Base-by-base conservation (phyloP, 2,888 invertebrate species). In the Neoascia interrupta region DNA sequence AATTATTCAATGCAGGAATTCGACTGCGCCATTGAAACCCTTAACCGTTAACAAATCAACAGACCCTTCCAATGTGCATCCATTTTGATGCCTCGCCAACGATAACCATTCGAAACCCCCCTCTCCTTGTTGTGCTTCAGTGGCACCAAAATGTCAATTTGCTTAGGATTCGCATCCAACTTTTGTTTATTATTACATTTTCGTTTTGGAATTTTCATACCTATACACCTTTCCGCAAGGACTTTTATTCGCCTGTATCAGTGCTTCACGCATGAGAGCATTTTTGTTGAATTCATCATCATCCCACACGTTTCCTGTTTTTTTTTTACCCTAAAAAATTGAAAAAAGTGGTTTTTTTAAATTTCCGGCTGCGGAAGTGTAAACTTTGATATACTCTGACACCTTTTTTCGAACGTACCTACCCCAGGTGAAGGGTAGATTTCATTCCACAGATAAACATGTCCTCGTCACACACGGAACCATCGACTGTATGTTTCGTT, bases 381-480 rank as follows among this genome's bases (percentile, higher is more conserved):
- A 73, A 73, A 79, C 73, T 79, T 73, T 79, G 79, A 79, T 72
- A 79, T 56, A 56, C 51, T 34, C 61, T 79, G 79, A 79, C 79
- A 79, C 58, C n/a, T n/a, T n/a, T 79, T 72, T 79, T 69, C 16
- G 28, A 58, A 31, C n/a, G n/a, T n/a, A n/a, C n/a, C n/a, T n/a
- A n/a, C n/a, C n/a, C 47, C 73, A 79, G 79, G 79, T 79, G 73
- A 79, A 79, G 60, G 60, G 66, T 72, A 73, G 79, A 79, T 79
- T 73, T 49, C 47, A 61, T 79, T 61, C 5, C 1, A 5, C 28
- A 56, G 79, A 73, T 73, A 79, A 54, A 54, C 39, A 60, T 54
- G 45, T 76, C 63, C 75, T 51, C 41, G 53, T 47, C 53, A 73
- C 47, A 66, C 47, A 39, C 43, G 18, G n/a, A 26, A 26, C 26